phyloP scores from a whole-genome alignment of 2,888 invertebrate genomes.

The Papilio elwesi region DNA sequence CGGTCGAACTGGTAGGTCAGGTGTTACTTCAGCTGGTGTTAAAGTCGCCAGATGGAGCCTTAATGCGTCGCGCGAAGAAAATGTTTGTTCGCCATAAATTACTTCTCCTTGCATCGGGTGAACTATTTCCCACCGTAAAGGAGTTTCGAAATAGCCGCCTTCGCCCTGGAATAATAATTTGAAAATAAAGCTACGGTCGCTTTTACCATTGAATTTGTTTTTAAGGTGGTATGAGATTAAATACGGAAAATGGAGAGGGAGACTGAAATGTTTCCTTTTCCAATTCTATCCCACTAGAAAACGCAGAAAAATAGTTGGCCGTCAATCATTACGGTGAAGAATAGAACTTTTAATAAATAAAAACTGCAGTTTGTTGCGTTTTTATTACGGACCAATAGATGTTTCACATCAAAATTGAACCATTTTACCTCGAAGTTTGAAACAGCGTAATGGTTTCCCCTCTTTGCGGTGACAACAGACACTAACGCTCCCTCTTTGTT shows the following conservation, averaged over 20 bases:
- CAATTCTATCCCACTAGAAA: too few species aligned
- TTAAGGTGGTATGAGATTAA: neutral
- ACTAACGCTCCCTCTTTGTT: constrained; percentile 64
- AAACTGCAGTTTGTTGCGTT: too few species aligned
- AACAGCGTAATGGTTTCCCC: constrained; percentile 74
- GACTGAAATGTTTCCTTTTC: too few species aligned
- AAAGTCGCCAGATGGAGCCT: constrained; percentile 52
- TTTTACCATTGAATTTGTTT: neutral
- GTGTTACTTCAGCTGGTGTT: constrained; percentile 49
- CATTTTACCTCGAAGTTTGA: constrained; percentile 66
- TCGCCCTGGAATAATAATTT: constrained; percentile 60
- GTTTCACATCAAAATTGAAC: too few species aligned
- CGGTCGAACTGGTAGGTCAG: constrained; percentile 49
- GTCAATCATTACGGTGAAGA: too few species aligned
- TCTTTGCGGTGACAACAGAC: constrained; percentile 68
- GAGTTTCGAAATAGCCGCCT: constrained; percentile 75
- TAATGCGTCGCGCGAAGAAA: constrained; percentile 61
- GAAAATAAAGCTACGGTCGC: neutral
- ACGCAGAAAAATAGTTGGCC: too few species aligned
- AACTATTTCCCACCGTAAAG: constrained; percentile 58
- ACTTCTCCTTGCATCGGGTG: constrained; percentile 48
- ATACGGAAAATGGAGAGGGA: neutral
- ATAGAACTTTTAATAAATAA: too few species aligned
- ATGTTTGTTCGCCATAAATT: constrained; percentile 64
- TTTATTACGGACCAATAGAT: too few species aligned